Evolutionary conservation across 2,888 invertebrate species (phyloP).

Genomic region (Tanypteryx hageni): DNA sequence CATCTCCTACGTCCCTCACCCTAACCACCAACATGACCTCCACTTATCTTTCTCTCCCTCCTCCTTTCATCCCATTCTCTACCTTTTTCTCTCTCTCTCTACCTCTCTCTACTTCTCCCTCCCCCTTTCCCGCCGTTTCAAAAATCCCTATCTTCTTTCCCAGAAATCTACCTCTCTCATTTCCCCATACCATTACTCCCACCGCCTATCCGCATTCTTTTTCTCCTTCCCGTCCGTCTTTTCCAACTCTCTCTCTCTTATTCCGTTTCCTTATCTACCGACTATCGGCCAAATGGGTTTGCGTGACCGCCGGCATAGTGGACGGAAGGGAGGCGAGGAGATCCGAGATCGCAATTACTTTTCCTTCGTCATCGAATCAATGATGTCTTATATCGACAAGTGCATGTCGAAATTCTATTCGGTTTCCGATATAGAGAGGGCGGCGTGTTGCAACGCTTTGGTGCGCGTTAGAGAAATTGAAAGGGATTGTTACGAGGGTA

Average conservation of each 20-base stretch:
- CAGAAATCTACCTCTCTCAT: neutral
- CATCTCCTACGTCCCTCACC: neutral
- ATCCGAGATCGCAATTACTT: neutral
- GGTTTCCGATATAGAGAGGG: neutral
- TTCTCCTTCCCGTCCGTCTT: neutral
- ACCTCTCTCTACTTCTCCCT: neutral
- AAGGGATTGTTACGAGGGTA: neutral
- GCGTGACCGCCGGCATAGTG: neutral
- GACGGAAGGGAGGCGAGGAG: neutral
- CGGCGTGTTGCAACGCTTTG: neutral
- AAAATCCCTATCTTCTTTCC: neutral
- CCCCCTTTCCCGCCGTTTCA: neutral
- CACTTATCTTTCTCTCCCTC: neutral
- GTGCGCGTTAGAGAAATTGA: neutral
- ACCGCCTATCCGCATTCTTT: neutral
- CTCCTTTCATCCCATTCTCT: neutral
- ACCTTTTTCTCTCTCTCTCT: neutral
- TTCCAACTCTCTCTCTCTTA: neutral
- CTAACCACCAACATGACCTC: neutral
- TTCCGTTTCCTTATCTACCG: neutral
- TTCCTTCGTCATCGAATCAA: constrained; percentile 37
- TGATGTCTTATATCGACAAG: constrained; percentile 42
- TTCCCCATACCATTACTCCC: no score
- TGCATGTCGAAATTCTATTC: constrained; percentile 43
- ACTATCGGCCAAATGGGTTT: neutral